phyloP scores from a whole-genome alignment of 2,797 vertebrate genomes.

The Lophius americanus region DNA sequence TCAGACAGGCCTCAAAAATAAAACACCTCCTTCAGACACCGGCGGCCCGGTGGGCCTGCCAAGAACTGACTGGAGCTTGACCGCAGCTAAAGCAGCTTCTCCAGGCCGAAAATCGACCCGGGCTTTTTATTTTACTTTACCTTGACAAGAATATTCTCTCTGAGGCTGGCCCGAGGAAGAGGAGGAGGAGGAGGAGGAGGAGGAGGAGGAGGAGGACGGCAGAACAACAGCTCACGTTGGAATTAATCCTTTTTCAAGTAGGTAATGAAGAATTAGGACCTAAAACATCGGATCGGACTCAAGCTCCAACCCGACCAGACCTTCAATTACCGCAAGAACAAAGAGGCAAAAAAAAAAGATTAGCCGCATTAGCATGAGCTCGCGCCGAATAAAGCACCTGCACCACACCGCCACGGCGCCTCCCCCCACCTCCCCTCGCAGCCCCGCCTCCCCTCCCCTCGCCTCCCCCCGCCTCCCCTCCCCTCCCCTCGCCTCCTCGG shows the following conservation, averaged over 20 bases:
- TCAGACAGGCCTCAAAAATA: constrained; percentile 71
- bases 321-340: constrained; percentile 21
- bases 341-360: constrained; percentile 2
- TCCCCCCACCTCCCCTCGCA: background rate
- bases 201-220: no score
- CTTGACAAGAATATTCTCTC: constrained; percentile 60
- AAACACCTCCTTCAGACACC: constrained; percentile 71
- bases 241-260: no score
- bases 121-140: constrained; percentile 16
- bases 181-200: no score
- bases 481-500: background rate
- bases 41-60: constrained; percentile 73
- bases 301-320: constrained; percentile 12
- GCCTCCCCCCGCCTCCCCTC: background rate
- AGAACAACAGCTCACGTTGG: no score
- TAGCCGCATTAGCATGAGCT: background rate
- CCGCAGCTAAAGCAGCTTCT: constrained; percentile 73
- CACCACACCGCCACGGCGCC: constrained; percentile 9
- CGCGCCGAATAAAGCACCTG: constrained; percentile 12
- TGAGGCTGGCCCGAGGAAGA: constrained; percentile 4
- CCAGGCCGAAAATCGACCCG: constrained; percentile 47
- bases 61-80: constrained; percentile 77
- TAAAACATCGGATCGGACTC: constrained; percentile 5
- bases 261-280: background rate
- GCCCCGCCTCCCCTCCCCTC: background rate